These are phyloP conservation scores for Umimayanthus chanpuru DNA, from an alignment of 92 coral and sea anemone species.

Conservation along the genomic window DNA sequence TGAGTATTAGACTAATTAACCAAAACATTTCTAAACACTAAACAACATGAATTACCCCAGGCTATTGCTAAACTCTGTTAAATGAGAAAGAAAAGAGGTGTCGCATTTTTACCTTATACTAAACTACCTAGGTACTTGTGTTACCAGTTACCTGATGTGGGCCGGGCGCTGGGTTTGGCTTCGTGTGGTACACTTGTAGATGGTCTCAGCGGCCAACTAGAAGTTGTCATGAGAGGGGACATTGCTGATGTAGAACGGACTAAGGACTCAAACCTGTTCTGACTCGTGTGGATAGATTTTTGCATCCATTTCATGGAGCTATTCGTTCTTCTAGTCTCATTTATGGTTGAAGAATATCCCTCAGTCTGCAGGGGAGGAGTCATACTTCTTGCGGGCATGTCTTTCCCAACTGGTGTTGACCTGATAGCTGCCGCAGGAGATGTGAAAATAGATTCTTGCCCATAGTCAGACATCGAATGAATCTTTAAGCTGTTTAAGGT, in stretches of 20 bases:
- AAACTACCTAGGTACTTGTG: not conserved
- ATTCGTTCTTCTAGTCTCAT: not conserved
- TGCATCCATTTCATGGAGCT: not conserved
- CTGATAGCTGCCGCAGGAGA: not conserved
- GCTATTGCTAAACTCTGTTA: not conserved
- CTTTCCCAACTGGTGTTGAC: not conserved
- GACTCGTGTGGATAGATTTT: not conserved
- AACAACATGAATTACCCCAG: not conserved
- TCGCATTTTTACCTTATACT: not conserved
- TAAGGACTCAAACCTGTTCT: not conserved
- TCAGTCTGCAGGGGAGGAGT: constrained; percentile 15
- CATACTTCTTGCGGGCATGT: not conserved
- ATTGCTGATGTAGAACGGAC: not conserved
- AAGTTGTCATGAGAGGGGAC: not conserved
- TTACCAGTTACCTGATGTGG: constrained; percentile 19
- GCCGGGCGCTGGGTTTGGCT: not conserved
- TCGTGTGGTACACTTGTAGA: not conserved
- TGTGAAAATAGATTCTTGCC: not conserved
- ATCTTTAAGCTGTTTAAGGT: not conserved
- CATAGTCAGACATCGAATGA: not conserved
- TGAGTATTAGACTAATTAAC: not conserved
- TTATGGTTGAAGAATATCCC: not conserved
- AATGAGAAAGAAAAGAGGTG: no score
- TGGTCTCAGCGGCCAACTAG: not conserved
- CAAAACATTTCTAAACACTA: not conserved